Evolutionary conservation across 2,113 vertebrate species (phyloP).

Genomic region (Pteruthius melanotis): DNA sequence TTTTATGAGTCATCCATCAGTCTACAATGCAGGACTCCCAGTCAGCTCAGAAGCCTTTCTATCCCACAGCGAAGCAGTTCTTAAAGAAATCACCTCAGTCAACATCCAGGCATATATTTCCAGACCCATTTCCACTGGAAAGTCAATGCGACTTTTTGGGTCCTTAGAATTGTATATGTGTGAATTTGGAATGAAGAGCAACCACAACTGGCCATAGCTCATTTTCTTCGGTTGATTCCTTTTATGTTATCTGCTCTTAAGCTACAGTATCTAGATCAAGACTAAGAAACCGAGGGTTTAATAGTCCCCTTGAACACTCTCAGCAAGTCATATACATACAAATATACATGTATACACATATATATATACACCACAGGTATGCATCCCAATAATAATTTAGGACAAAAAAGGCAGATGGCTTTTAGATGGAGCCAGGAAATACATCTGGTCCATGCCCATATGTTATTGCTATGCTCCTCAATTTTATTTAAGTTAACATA

Average conservation of each 20-base stretch:
- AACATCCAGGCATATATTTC: background rate
- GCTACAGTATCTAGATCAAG: background rate
- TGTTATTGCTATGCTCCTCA: background rate
- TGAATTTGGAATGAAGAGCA: background rate
- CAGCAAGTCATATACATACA: background rate
- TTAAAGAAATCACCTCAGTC: background rate
- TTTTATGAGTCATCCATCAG: background rate
- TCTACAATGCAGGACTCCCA: background rate
- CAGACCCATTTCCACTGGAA: background rate
- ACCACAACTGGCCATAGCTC: background rate
- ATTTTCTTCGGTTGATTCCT: background rate
- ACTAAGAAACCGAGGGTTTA: background rate
- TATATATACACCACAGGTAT: background rate
- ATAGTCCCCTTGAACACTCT: background rate
- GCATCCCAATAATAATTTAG: background rate
- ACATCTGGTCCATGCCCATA: background rate
- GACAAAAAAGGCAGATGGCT: background rate
- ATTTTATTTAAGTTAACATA: background rate
- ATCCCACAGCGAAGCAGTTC: background rate
- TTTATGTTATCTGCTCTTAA: background rate
- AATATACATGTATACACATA: too few relatives aligned
- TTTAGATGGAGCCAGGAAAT: background rate
- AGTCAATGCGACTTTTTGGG: background rate
- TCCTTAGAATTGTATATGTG: background rate
- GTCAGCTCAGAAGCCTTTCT: background rate